These are phyloP conservation scores for Strigamia crassipes DNA, from an alignment of 2,888 invertebrate species.

Conservation along the genomic window DNA sequence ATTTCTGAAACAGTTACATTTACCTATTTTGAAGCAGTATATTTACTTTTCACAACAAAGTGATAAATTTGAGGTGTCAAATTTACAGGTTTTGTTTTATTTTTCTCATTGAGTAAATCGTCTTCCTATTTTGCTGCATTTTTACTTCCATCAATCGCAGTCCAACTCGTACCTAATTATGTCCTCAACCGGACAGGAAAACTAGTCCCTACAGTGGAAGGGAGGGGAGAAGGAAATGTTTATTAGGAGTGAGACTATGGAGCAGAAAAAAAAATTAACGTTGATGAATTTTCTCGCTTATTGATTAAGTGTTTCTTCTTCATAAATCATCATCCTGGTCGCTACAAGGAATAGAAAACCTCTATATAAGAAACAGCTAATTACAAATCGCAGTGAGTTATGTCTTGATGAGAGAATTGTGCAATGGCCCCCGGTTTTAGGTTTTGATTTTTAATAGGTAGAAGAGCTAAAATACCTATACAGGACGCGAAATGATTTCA, in stretches of 20 bases:
- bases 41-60: not conserved
- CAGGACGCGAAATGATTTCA: slow-evolving; percentile 24
- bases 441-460: not conserved
- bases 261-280: slow-evolving; percentile 14
- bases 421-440: not conserved
- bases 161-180: slow-evolving; percentile 8
- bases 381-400: slow-evolving; percentile 20
- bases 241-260: slow-evolving; percentile 25
- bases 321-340: slow-evolving; percentile 34
- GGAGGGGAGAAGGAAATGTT: slow-evolving; percentile 38
- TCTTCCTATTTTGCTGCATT: not conserved
- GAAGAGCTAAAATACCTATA: not conserved
- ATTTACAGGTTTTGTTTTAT: not conserved
- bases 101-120: not conserved
- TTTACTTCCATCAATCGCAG: slow-evolving; percentile 1
- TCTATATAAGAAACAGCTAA: slow-evolving; percentile 15
- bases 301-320: slow-evolving; percentile 40
- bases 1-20: not conserved
- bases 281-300: slow-evolving; percentile 42
- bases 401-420: slow-evolving; percentile 29
- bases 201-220: slow-evolving; percentile 23
- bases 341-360: slow-evolving; percentile 15
- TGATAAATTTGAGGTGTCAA: not conserved
- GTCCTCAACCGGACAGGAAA: slow-evolving; percentile 42
- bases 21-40: not conserved